These are phyloP conservation scores for Thysanoteuthis rhombus DNA, from an alignment of 2,888 invertebrate species.

Conservation along the genomic window DNA sequence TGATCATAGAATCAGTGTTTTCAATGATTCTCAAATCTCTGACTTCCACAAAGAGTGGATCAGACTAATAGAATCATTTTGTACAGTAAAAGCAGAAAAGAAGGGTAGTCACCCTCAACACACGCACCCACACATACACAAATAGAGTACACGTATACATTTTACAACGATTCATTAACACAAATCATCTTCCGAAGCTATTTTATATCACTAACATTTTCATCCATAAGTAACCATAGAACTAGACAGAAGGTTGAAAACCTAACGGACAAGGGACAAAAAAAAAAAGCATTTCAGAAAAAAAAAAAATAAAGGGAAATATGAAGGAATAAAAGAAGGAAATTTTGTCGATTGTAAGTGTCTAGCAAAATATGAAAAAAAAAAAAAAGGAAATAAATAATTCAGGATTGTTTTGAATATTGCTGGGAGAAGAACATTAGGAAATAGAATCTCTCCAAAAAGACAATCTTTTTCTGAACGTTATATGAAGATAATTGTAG, in stretches of 20 bases:
- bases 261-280: neutral
- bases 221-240: neutral
- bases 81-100: no score
- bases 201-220: neutral
- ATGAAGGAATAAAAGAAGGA: no score
- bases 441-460: neutral
- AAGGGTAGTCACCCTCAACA: no score
- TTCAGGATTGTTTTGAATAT: neutral
- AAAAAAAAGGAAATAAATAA: no score
- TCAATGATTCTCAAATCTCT: no score
- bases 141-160: no score
- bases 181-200: neutral
- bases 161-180: neutral
- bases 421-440: neutral
- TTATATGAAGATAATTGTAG: neutral
- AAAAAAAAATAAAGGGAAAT: neutral
- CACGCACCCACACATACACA: no score
- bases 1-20: no score
- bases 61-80: no score
- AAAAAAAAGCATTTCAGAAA: neutral
- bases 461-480: neutral
- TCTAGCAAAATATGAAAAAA: no score
- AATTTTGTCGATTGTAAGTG: no score
- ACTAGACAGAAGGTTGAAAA: neutral
- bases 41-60: no score